phyloP scores from a whole-genome alignment of 1,140 invertebrate genomes.

The Andricus grossulariae region DNA sequence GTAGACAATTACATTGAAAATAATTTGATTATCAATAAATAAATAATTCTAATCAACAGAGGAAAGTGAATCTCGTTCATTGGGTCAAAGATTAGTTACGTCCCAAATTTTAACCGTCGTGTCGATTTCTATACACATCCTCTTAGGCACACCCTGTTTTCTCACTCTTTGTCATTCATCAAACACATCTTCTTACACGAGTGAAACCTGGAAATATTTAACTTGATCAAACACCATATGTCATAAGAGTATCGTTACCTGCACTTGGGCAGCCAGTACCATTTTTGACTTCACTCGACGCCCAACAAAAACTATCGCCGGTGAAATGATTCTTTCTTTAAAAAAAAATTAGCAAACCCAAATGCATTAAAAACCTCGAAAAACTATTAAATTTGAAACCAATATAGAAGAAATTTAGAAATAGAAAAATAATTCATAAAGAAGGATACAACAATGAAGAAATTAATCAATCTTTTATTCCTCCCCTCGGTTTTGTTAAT shows the following conservation, averaged over 20 bases:
- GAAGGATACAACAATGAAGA: no score
- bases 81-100: slow-evolving; percentile 43
- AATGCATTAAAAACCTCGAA: neutral
- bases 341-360: neutral
- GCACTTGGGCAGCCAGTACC: slow-evolving; percentile 52
- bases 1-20: neutral
- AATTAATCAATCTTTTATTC: slow-evolving; percentile 23
- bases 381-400: neutral
- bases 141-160: slow-evolving; percentile 61
- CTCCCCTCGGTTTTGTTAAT: neutral
- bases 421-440: no score
- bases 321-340: neutral
- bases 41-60: neutral
- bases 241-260: slow-evolving; percentile 61
- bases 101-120: slow-evolving; percentile 43
- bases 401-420: no score
- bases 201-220: slow-evolving; percentile 69
- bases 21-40: neutral
- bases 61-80: slow-evolving; percentile 28
- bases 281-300: slow-evolving; percentile 37
- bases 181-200: slow-evolving; percentile 57
- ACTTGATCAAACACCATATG: slow-evolving; percentile 58
- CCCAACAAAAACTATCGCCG: neutral
- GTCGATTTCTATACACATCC: slow-evolving; percentile 68
- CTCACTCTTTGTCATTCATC: slow-evolving; percentile 51